phyloP scores from a whole-genome alignment of 2,113 vertebrate genomes.

The Actenoides lindsayi region DNA sequence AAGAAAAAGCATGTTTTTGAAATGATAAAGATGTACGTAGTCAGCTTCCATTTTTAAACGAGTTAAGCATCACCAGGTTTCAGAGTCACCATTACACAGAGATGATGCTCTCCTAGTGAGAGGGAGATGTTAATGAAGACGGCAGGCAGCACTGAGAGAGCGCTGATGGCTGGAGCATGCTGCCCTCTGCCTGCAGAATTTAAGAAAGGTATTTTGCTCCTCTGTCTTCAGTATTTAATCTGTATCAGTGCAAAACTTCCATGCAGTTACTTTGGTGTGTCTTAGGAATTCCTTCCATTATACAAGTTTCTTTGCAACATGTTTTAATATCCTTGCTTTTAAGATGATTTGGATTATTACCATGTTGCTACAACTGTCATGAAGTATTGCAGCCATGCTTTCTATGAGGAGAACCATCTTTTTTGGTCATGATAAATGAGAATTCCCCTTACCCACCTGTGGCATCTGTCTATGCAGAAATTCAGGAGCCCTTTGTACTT shows the following conservation, averaged over 20 bases:
- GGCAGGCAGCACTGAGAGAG: not conserved
- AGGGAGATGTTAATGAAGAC: not conserved
- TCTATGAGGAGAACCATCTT: not conserved
- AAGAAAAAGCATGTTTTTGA: not conserved
- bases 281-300: not conserved
- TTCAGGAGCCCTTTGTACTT: not conserved
- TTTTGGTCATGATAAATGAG: not conserved
- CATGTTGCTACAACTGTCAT: not conserved
- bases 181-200: constrained; percentile 78
- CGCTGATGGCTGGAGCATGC: constrained; percentile 65
- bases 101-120: not conserved
- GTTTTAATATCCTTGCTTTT: not conserved
- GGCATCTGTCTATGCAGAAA: not conserved
- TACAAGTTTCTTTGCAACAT: not conserved
- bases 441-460: not conserved
- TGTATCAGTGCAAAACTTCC: not conserved
- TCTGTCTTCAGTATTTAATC: not conserved
- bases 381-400: not conserved
- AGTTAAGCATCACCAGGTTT: not conserved
- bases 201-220: constrained; percentile 24
- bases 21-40: not conserved
- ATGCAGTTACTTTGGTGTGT: not conserved
- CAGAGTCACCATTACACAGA: not conserved
- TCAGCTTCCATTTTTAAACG: not conserved
- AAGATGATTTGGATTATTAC: not conserved